These are phyloP conservation scores for Urocyon cinereoargenteus DNA, from an alignment of 2,797 vertebrate genomes.

Conservation along the genomic window DNA sequence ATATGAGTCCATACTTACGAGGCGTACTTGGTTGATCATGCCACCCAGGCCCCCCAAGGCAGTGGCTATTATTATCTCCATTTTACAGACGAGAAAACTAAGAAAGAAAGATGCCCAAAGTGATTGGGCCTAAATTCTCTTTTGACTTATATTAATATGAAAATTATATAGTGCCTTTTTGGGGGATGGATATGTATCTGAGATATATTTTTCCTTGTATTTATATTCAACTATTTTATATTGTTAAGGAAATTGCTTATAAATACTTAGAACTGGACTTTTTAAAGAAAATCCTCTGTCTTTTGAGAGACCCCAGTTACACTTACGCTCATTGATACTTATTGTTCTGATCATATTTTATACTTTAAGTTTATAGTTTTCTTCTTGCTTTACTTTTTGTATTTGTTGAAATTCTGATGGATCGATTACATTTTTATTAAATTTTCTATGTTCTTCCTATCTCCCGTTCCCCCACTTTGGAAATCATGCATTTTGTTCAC, in stretches of 20 bases:
- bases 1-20: background rate
- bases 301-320: background rate
- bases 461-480: background rate
- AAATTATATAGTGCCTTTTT: background rate
- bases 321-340: background rate
- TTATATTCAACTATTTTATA: background rate
- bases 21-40: accelerated
- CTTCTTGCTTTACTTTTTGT: background rate
- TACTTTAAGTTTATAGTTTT: background rate
- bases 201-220: background rate
- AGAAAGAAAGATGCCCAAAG: background rate
- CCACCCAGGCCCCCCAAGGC: accelerated
- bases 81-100: background rate
- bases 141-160: background rate
- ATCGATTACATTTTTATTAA: background rate
- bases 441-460: background rate
- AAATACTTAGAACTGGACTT: background rate
- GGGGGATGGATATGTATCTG: background rate
- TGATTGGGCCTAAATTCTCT: background rate
- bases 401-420: background rate
- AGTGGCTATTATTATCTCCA: background rate
- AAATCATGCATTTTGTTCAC: background rate
- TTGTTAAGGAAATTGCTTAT: background rate
- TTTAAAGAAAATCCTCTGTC: background rate
- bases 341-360: background rate